Evolutionary conservation across 2,113 vertebrate genomes (phyloP).

Genomic region (Nannospalax galili): DNA sequence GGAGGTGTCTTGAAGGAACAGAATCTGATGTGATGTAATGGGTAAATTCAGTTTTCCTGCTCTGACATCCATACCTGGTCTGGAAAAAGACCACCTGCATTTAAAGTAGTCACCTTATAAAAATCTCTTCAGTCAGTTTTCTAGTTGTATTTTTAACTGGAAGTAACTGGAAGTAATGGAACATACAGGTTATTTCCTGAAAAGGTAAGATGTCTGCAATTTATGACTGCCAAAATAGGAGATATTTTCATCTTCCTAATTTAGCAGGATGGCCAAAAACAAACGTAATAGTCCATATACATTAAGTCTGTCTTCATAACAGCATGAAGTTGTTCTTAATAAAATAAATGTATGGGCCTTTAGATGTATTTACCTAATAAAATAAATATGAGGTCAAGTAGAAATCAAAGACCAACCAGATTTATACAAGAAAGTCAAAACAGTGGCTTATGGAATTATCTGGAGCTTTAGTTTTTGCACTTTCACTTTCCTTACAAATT

Average conservation of each 20-base stretch:
- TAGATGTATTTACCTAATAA: no score
- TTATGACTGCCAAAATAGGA: background rate
- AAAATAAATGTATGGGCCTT: no score
- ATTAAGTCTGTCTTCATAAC: background rate
- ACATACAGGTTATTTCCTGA: background rate
- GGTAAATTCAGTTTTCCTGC: background rate
- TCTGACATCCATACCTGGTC: fast-evolving
- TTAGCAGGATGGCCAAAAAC: background rate
- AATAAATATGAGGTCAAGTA: background rate
- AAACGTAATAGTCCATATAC: background rate
- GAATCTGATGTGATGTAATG: background rate
- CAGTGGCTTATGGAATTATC: background rate
- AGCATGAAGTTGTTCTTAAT: background rate
- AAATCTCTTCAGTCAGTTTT: background rate
- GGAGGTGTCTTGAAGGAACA: background rate
- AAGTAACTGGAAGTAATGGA: no score
- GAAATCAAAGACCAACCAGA: constrained; percentile 30
- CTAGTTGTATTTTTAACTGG: background rate
- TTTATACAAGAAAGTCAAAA: constrained; percentile 44
- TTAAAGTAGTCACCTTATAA: background rate
- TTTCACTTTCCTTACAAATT: background rate
- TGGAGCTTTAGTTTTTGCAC: background rate
- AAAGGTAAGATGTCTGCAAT: background rate
- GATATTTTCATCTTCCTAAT: constrained; percentile 5
- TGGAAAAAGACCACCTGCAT: background rate